These are phyloP conservation scores for Lordiphosa stackelbergi DNA, from an alignment of 1,140 invertebrate genomes.

Conservation along the genomic window DNA sequence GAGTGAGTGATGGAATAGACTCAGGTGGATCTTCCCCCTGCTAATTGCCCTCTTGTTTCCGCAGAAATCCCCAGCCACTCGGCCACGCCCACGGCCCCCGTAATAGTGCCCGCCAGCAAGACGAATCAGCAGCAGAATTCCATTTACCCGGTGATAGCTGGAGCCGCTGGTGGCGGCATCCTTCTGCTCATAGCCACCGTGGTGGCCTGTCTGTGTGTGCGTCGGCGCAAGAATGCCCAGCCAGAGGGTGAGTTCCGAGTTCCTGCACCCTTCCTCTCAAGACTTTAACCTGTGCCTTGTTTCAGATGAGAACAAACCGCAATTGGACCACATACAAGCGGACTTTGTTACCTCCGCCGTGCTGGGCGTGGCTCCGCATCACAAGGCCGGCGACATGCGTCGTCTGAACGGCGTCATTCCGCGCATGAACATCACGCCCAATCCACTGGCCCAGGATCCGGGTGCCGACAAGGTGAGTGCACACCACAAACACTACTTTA, in stretches of 20 bases:
- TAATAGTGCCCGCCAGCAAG: constrained; percentile 32
- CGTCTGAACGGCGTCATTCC: constrained; percentile 81
- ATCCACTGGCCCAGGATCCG: constrained; percentile 81
- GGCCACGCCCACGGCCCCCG: constrained; percentile 15
- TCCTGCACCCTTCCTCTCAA: neutral
- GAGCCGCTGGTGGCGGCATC: constrained; percentile 59
- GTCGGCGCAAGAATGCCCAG: constrained; percentile 77
- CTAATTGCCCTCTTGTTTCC: neutral
- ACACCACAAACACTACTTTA: neutral
- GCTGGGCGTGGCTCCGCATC: constrained; percentile 56
- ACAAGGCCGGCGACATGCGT: constrained; percentile 53
- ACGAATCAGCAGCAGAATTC: constrained; percentile 58
- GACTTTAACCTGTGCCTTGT: neutral
- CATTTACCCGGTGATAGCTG: constrained; percentile 65
- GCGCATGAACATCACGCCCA: constrained; percentile 84
- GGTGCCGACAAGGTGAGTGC: constrained; percentile 69
- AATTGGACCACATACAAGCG: constrained; percentile 78
- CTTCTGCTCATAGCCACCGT: constrained; percentile 61
- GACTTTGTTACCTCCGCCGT: constrained; percentile 77
- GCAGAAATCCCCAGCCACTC: constrained; percentile 36
- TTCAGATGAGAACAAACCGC: constrained; percentile 71
- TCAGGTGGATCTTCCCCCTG: neutral
- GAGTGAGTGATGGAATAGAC: constrained; percentile 76
- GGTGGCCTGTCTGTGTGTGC: constrained; percentile 75
- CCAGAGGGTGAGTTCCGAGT: constrained; percentile 76